phyloP scores from a whole-genome alignment of 1,140 invertebrate genomes.

The Helicoverpa zea region DNA sequence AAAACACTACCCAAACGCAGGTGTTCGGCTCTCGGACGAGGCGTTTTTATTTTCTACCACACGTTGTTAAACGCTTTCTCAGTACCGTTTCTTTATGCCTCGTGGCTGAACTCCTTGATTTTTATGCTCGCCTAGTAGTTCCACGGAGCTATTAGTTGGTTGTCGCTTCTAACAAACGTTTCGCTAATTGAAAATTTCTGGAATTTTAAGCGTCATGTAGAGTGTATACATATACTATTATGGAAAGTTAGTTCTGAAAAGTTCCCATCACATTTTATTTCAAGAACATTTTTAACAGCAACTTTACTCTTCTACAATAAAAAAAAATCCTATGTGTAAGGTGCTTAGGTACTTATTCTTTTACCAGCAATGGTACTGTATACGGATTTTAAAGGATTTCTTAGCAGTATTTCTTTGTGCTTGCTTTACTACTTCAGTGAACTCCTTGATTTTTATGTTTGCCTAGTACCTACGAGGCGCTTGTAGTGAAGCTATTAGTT shows the following conservation, averaged over 20 bases:
- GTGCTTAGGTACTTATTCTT: not conserved
- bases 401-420: slow-evolving; percentile 14
- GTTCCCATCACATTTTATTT: no score
- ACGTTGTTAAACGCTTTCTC: slow-evolving; percentile 24
- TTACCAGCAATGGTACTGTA: no score
- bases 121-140: slow-evolving; percentile 10
- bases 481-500: not conserved
- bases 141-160: not conserved
- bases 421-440: not conserved
- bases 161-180: not conserved
- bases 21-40: slow-evolving; percentile 12
- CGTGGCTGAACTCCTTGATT: not conserved
- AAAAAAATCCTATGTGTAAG: no score
- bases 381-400: not conserved
- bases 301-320: no score
- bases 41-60: slow-evolving; percentile 18
- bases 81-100: slow-evolving; percentile 9
- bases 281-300: no score
- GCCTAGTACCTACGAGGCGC: not conserved
- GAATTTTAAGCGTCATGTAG: no score
- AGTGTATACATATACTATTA: no score
- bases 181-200: not conserved
- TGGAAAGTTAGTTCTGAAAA: no score
- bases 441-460: not conserved
- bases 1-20: slow-evolving; percentile 22